These are phyloP conservation scores for Zygothrica quintamaculata DNA, from an alignment of 2,888 invertebrate species.

Conservation along the genomic window DNA sequence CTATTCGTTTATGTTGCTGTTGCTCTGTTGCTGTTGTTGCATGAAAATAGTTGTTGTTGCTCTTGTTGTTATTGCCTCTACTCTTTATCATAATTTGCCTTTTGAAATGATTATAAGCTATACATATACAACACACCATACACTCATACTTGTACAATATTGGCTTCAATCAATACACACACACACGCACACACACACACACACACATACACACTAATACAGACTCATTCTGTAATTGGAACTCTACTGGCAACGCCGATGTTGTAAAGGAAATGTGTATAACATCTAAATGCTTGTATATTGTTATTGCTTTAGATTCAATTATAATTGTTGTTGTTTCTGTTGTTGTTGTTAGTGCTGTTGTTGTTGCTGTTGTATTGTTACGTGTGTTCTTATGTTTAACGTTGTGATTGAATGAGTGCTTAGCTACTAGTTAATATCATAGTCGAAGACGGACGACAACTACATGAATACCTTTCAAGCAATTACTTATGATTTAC, in stretches of 20 bases:
- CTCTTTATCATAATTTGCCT: slow-evolving; percentile 68
- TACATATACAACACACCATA: slow-evolving; percentile 27
- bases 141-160: too few species aligned
- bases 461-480: slow-evolving; percentile 13
- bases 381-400: too few species aligned
- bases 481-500: slow-evolving; percentile 16
- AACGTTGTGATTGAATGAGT: slow-evolving; percentile 21
- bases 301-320: slow-evolving; percentile 33
- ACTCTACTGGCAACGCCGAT: slow-evolving; percentile 38
- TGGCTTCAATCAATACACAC: slow-evolving; percentile 15
- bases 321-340: slow-evolving; percentile 24
- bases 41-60: slow-evolving; percentile 17
- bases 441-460: background rate
- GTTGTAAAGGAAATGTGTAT: slow-evolving; percentile 48
- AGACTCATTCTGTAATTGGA: slow-evolving; percentile 38
- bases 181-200: slow-evolving; percentile 11
- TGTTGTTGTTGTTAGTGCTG: slow-evolving; percentile 15
- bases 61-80: slow-evolving; percentile 39
- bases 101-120: slow-evolving; percentile 67
- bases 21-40: slow-evolving; percentile 14
- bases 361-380: slow-evolving; percentile 7
- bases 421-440: slow-evolving; percentile 32
- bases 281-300: slow-evolving; percentile 31
- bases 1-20: slow-evolving; percentile 34
- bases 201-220: background rate